Evolutionary conservation across 2,888 invertebrate species (phyloP), one percentile per base, ranked within the genome.

Genomic region (Acrobasis consociella): DNA sequence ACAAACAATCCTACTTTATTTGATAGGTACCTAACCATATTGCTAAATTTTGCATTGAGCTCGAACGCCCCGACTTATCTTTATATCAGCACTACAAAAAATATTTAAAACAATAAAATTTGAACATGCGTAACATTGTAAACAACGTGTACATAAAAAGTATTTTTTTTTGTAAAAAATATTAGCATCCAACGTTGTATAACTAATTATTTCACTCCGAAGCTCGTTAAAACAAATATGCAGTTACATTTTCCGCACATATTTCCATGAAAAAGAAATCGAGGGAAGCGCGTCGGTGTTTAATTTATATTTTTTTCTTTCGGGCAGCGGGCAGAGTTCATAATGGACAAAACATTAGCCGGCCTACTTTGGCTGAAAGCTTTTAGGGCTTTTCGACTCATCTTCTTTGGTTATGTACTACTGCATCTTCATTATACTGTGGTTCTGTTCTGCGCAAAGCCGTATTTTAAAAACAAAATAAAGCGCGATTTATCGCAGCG

Each of bases 301-400:
- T 84, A 82, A 84, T 85, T 87, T 86, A 83, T 86, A 83, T 85
- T 82, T 86, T 85, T 80, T 75, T 80, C 76, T 78, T 76, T 49
- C 72, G 72, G 75, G 73, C 67, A 68, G 70, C 76, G 76, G 75
- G 72, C 72, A 69, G 80, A 77, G 83, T 82, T 85, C 82, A 83
- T 90, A 90, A 91, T 91, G 89, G 86, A 82, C 84, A 80, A 82
- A 86, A 87, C 89, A 91, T 91, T 91, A 89, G 82, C 86, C 78
- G 78, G 81, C 80, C 84, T 84, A 86, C 87, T 86, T 85, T 77
- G 75, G 73, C 65, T 73, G 80, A 88, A 89, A 89, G 89, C 90
- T 91, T 88, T 89, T 77, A 82, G 84, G 75, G 81, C 75, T 81
- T 83, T 83, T 81, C 79, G 79, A 79, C 82, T 86, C 83, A 79